Percentiles rank a stretch among this genome's conserved stretches.
Conservation (phyloP, 2,797 vertebrate genomes). For the Amblyraja radiata region DNA sequence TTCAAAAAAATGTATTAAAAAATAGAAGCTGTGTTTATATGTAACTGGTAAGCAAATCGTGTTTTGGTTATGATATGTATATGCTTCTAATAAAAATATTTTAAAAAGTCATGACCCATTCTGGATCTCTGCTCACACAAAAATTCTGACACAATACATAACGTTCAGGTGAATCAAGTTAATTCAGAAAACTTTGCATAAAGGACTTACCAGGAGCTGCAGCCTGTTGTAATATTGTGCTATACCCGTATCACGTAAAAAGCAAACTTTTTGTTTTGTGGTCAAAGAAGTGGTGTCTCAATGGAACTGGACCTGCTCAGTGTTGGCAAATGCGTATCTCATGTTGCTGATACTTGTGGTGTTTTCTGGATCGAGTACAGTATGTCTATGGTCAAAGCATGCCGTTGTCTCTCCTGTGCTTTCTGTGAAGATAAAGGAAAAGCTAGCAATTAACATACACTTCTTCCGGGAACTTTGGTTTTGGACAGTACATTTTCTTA, state of each 20-base stretch:
- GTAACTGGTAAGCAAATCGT: no score
- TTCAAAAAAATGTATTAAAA: no score
- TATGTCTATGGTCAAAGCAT: constrained; percentile 35
- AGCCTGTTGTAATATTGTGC: constrained; percentile 18
- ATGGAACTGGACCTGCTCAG: constrained; percentile 28
- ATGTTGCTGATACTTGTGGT: constrained; percentile 22
- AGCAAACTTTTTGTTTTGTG: constrained; percentile 3
- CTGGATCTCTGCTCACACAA: no score
- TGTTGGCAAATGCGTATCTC: constrained; percentile 11
- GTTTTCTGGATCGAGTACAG: constrained; percentile 31
- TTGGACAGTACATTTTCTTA: background rate
- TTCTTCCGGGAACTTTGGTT: no score
- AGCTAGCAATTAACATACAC: background rate
- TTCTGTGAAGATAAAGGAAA: constrained; percentile 18
- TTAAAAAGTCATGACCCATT: no score
- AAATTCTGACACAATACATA: background rate
- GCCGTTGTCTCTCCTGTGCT: constrained; percentile 20
- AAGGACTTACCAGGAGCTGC: constrained; percentile 18
- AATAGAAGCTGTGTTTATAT: no score
- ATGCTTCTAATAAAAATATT: no score
- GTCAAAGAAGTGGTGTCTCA: constrained; percentile 30
- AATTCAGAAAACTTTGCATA: background rate
- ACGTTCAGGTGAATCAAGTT: background rate
- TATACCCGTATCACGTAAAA: constrained; percentile 37
- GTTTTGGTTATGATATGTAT: no score